Percentiles rank a stretch among this genome's conserved stretches.
These are phyloP conservation scores for Pharmacophagus antenor DNA, from an alignment of 2,888 invertebrate species.

Conservation along the genomic window DNA sequence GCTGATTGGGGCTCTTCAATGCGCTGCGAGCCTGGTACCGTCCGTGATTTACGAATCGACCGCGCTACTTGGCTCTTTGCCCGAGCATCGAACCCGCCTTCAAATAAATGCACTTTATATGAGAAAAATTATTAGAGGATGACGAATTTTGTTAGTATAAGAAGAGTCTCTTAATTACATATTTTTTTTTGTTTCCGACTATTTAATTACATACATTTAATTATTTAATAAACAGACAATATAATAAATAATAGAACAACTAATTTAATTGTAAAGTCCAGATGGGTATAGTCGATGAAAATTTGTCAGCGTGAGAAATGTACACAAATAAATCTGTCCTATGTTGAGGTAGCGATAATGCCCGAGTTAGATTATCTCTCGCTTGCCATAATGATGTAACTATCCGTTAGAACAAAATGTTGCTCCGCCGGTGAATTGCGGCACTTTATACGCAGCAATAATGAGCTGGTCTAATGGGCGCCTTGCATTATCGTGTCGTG, in stretches of 20 bases:
- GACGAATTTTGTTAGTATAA: no score
- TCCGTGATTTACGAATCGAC: conserved; percentile 59
- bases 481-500: conserved; percentile 24
- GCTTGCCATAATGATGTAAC: conserved; percentile 50
- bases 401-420: conserved; percentile 47
- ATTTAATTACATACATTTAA: no score
- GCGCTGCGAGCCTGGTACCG: conserved; percentile 61
- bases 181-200: no score
- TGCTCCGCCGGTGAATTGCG: conserved; percentile 50
- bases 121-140: conserved; percentile 61
- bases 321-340: conserved; percentile 43
- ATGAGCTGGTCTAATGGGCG: conserved; percentile 46
- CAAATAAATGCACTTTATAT: conserved; percentile 55
- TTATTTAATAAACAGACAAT: no score
- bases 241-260: no score
- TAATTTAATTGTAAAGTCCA: no score
- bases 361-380: conserved; percentile 47
- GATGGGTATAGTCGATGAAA: conserved; percentile 5
- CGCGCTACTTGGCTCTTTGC: conserved; percentile 68
- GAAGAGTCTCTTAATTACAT: no score
- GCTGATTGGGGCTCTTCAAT: conserved; percentile 70
- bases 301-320: conserved; percentile 13
- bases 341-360: conserved; percentile 40
- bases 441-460: conserved; percentile 49
- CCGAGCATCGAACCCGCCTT: conserved; percentile 64